Percentiles rank a stretch among this genome's conserved stretches.
phyloP scores from a whole-genome alignment of 2,797 vertebrate genomes.

The Brotogeris chrysoptera region DNA sequence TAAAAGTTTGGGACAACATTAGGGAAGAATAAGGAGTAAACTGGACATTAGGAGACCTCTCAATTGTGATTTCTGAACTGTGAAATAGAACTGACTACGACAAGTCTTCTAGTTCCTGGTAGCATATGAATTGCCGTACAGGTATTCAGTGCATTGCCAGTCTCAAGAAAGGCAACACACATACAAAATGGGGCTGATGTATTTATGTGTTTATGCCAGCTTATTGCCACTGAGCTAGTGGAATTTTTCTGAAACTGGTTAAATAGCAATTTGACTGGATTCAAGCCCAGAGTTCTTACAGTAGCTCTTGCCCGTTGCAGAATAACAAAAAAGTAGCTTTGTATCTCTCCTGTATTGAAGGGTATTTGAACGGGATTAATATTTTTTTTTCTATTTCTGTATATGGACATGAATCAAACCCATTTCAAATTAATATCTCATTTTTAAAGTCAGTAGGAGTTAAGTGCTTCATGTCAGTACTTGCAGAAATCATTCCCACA shows the following conservation, averaged over 20 bases:
- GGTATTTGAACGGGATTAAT: background rate
- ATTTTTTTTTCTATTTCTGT: background rate
- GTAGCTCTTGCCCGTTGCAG: background rate
- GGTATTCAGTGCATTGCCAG: background rate
- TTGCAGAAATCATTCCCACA: background rate
- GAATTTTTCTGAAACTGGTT: background rate
- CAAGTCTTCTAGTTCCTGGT: background rate
- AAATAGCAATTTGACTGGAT: background rate
- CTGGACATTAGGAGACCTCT: background rate
- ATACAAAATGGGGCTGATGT: background rate
- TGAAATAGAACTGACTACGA: background rate
- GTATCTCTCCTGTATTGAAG: background rate
- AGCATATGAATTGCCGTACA: background rate
- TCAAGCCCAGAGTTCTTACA: background rate
- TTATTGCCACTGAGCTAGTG: background rate
- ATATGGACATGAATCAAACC: background rate
- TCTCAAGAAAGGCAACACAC: background rate
- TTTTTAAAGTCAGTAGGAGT: background rate
- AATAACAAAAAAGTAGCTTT: background rate
- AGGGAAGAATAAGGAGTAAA: background rate
- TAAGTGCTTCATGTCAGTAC: background rate
- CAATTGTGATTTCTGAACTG: background rate
- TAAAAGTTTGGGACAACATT: accelerated
- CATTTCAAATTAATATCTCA: background rate
- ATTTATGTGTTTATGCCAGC: background rate